Base-by-base conservation (phyloP, 2,797 vertebrate species). In the Manis crassicaudata region DNA sequence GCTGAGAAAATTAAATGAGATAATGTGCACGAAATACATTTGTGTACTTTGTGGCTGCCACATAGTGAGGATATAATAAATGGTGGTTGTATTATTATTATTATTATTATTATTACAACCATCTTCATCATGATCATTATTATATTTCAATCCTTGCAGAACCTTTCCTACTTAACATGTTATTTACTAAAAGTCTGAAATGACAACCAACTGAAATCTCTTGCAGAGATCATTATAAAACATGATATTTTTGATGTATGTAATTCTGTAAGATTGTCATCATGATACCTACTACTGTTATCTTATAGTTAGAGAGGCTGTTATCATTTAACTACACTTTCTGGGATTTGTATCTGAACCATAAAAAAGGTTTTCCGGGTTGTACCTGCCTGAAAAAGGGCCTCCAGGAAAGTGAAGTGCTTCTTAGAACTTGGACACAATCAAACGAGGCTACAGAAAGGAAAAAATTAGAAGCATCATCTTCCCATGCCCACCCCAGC, bases 371-470 rank as follows among this genome's bases (percentile, higher is more conserved):
- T 95, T 92, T 96, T 94, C 94, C 17, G 1, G 60, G 56, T 43
- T 65, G 21, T 82, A 81, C 90, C 95, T 94, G 77, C 87, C 95
- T 94, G 76, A 92, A 92, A 82, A 89, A 88, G 95, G 81, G 25
- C 46, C 68, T 97, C 94, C 75, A 25, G 23, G 50, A 75, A 89
- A 96, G 87, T 2, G 4, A 0, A 83, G 94, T 92, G 52, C 86
- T 94, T 63, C 87, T 70, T 93, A 32, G 43, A 83, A 92, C 88
- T 96, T 76, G 92, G 63, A 98, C 96, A 96, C 97, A 96, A 89
- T 77, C 68, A 95, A 97, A 97, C 7, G 11, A 63, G 50, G 88
- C 11, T 27, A 80, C 0, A 0, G 81, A 97, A 95, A 94, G 82
- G 80, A 94, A 54, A 92, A 97, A 96, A 37, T 76, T 20, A 82